Evolutionary conservation across 92 coral and sea anemone genomes (phyloP).

Genomic region (Galaxea fascicularis): DNA sequence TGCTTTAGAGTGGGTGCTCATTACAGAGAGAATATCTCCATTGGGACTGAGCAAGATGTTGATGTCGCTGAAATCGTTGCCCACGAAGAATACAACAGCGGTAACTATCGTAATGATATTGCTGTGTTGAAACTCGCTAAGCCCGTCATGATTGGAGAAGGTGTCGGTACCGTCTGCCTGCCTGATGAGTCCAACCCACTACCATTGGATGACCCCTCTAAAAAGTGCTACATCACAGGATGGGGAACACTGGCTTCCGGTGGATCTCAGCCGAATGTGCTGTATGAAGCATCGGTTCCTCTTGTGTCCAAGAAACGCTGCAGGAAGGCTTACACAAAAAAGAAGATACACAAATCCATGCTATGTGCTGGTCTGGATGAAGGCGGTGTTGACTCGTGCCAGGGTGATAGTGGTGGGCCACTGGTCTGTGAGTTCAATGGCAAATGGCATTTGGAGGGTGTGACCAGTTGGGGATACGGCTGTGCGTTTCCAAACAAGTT

Average conservation of each 20-base stretch:
- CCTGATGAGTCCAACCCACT: conserved; percentile 28
- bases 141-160: conserved; percentile 51
- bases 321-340: conserved; percentile 36
- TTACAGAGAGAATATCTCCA: too few species aligned
- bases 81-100: conserved; percentile 42
- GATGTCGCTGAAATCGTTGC: conserved; percentile 49
- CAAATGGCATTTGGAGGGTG: conserved; percentile 53
- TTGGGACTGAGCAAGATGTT: conserved; percentile 36
- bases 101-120: conserved; percentile 46
- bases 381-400: conserved; percentile 70
- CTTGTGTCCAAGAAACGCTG: conserved; percentile 51
- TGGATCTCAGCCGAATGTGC: conserved; percentile 43
- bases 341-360: conserved; percentile 58
- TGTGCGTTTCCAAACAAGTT: conserved; percentile 49
- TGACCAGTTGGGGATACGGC: conserved; percentile 39
- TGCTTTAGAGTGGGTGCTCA: too few species aligned
- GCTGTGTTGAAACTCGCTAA: conserved; percentile 58
- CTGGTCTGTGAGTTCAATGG: conserved; percentile 68
- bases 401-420: conserved; percentile 71
- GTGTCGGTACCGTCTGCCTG: conserved; percentile 47
- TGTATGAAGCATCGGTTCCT: conserved; percentile 60
- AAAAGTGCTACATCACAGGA: conserved; percentile 66
- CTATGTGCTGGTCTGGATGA: conserved; percentile 65
- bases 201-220: conserved; percentile 44
- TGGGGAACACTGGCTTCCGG: conserved; percentile 63